Evolutionary conservation across 2,113 vertebrate species (phyloP).

Genomic region (Apteryx mantelli): DNA sequence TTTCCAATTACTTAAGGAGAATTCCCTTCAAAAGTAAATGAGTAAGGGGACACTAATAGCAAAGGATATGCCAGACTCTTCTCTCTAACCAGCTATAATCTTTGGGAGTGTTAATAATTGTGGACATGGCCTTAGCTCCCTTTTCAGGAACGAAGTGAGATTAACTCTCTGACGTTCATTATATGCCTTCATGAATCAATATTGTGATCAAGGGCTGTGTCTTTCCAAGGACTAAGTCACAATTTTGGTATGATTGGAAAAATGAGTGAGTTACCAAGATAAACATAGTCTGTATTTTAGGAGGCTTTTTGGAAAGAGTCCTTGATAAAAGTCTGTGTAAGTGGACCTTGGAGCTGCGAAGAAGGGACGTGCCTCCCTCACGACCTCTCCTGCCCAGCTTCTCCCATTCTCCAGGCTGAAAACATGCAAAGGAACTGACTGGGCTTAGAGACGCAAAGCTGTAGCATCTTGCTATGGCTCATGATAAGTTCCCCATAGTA

Average conservation of each 20-base stretch:
- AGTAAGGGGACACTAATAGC: not conserved
- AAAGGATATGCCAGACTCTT: not conserved
- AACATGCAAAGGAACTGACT: not conserved
- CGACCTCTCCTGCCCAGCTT: not conserved
- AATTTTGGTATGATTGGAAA: not conserved
- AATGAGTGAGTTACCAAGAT: not conserved
- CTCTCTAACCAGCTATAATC: not conserved
- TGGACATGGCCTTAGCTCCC: not conserved
- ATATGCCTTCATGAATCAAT: not conserved
- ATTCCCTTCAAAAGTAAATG: not conserved
- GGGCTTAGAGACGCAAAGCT: not conserved
- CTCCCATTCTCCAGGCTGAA: not conserved
- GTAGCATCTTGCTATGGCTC: not conserved
- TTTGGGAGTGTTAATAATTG: not conserved
- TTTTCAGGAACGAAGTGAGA: not conserved
- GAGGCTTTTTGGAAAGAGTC: not conserved
- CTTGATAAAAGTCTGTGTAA: not conserved
- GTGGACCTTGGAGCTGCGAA: not conserved
- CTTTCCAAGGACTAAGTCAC: not conserved
- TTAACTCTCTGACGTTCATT: not conserved
- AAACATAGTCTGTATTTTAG: not conserved
- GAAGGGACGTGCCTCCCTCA: not conserved
- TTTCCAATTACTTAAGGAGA: not conserved
- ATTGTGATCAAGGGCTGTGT: not conserved
- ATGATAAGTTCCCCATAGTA: not conserved